Evolutionary conservation across 2,888 invertebrate species (phyloP).

Genomic region (Schrankia costaestrigalis): DNA sequence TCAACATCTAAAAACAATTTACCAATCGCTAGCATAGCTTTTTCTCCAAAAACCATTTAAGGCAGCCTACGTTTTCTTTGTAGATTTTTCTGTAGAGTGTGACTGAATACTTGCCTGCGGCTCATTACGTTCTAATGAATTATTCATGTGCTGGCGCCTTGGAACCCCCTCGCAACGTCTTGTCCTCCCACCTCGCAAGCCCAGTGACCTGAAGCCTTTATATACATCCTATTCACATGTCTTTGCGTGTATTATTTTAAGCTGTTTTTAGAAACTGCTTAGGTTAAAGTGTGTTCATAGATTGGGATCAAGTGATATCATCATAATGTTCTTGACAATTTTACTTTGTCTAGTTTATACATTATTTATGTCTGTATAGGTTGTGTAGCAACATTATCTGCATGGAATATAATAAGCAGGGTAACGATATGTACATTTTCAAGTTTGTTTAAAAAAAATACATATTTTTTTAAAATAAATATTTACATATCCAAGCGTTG

Average conservation of each 20-base stretch:
- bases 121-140: constrained; percentile 73
- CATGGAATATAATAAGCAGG: no score
- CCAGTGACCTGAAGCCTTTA: constrained; percentile 49
- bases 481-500: no score
- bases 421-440: no score
- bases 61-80: constrained; percentile 31
- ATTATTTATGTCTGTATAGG: no score
- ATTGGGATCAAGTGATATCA: no score
- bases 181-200: constrained; percentile 16
- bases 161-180: constrained; percentile 13
- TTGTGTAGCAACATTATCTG: no score
- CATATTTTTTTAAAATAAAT: no score
- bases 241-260: constrained; percentile 29
- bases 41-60: constrained; percentile 52
- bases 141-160: constrained; percentile 61
- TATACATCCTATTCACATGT: constrained; percentile 42
- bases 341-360: no score
- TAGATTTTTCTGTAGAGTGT: constrained; percentile 46
- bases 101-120: constrained; percentile 60
- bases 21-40: constrained; percentile 12
- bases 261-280: constrained; percentile 1
- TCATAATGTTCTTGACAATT: no score
- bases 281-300: not conserved
- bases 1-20: constrained; percentile 1
- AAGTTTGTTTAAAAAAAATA: no score